Evolutionary conservation across 1,140 invertebrate species (phyloP).

Genomic region (Megathymus violae): DNA sequence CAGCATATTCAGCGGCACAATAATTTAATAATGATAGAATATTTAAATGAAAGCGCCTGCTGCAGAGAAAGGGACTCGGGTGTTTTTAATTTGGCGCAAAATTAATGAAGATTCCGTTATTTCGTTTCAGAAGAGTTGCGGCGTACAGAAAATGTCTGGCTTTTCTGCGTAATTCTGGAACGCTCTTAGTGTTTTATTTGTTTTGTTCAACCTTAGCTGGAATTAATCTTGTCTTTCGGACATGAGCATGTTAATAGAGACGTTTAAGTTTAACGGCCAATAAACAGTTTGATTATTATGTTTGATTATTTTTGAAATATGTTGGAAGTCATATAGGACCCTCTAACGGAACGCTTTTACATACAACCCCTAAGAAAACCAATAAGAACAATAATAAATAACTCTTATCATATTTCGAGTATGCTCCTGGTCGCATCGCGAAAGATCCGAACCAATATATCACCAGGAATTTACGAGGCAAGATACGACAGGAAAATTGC

Average conservation of each 20-base stretch:
- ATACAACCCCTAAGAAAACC: slow-evolving; percentile 75
- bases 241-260: slow-evolving; percentile 3
- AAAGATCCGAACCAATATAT: slow-evolving; percentile 89
- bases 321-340: slow-evolving; percentile 51
- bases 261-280: not conserved
- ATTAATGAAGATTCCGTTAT: slow-evolving; percentile 73
- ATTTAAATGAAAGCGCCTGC: slow-evolving; percentile 67
- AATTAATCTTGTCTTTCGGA: slow-evolving; percentile 37
- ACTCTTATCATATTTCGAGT: slow-evolving; percentile 84
- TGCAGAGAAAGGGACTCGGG: slow-evolving; percentile 58
- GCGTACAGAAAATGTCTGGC: slow-evolving; percentile 46
- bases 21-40: slow-evolving; percentile 75
- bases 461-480: slow-evolving; percentile 89
- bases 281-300: slow-evolving; percentile 3
- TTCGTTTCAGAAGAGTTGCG: slow-evolving; percentile 49
- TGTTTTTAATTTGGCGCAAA: slow-evolving; percentile 74
- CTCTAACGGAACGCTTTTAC: slow-evolving; percentile 62
- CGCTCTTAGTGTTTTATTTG: slow-evolving; percentile 55
- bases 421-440: slow-evolving; percentile 85
- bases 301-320: too few species aligned
- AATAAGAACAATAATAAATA: slow-evolving; percentile 84
- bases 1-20: slow-evolving; percentile 44
- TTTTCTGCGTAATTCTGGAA: slow-evolving; percentile 38
- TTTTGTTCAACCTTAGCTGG: slow-evolving; percentile 44
- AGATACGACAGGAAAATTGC: slow-evolving; percentile 91